These are phyloP conservation scores for Mugil cephalus DNA, from an alignment of 2,113 vertebrate species.

Conservation along the genomic window DNA sequence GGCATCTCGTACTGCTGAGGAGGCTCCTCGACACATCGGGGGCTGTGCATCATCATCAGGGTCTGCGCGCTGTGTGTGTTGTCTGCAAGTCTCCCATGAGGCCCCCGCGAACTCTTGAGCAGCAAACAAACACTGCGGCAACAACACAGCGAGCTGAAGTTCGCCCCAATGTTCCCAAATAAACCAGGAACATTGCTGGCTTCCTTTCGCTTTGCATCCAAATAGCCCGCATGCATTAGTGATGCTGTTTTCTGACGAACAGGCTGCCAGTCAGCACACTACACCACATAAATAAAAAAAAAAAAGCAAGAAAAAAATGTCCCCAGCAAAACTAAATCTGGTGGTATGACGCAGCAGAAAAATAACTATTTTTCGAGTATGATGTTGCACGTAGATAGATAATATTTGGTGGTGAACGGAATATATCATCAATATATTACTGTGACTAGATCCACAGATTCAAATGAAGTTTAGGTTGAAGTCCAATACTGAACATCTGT, in stretches of 20 bases:
- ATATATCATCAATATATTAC: no score
- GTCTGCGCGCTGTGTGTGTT: conserved; percentile 29
- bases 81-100: conserved; percentile 46
- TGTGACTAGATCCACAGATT: no score
- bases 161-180: conserved; percentile 41
- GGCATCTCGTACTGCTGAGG: conserved; percentile 65
- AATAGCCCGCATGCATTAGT: conserved; percentile 20
- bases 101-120: conserved; percentile 30
- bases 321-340: no score
- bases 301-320: no score
- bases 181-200: conserved; percentile 26
- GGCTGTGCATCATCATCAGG: conserved; percentile 77
- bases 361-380: no score
- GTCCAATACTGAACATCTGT: no score
- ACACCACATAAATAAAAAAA: no score
- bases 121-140: conserved; percentile 71
- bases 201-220: conserved; percentile 28
- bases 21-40: conserved; percentile 55
- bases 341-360: no score
- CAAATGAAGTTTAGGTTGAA: no score
- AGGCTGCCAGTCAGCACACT: background rate
- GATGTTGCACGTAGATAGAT: no score
- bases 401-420: no score
- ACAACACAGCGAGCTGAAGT: conserved; percentile 29
- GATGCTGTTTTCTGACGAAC: conserved; percentile 13